Conservation (phyloP, 1,140 invertebrate species). For the Formica selysi region DNA sequence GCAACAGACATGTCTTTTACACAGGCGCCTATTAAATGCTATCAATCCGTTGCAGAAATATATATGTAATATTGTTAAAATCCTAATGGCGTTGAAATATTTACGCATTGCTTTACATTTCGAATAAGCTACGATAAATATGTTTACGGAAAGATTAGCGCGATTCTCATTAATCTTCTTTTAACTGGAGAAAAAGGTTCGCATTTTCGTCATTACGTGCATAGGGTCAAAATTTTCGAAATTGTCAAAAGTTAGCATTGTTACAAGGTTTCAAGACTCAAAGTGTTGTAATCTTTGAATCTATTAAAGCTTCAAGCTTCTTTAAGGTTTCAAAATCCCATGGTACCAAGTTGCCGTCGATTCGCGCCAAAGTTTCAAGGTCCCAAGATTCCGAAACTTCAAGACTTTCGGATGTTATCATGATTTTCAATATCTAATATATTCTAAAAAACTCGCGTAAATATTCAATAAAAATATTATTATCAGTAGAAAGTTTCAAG, state of each 20-base stretch:
- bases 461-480: background rate
- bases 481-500: constrained; percentile 12
- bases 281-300: constrained; percentile 30
- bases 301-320: constrained; percentile 9
- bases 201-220: background rate
- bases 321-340: background rate
- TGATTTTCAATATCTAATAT: background rate
- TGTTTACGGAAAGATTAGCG: background rate
- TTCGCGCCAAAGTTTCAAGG: constrained; percentile 24
- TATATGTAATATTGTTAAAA: background rate
- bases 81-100: no score
- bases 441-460: background rate
- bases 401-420: background rate
- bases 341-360: background rate
- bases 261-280: background rate
- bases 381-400: constrained; percentile 29
- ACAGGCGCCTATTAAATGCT: background rate
- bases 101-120: background rate
- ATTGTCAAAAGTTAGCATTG: background rate
- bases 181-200: background rate
- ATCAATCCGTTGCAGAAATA: constrained; percentile 19
- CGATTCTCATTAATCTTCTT: background rate
- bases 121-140: background rate
- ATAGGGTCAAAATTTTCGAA: background rate
- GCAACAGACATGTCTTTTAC: constrained; percentile 12